Percentiles rank a stretch among this genome's conserved stretches.
Conservation (phyloP, 2,797 vertebrate genomes). For the Poeciliopsis gracilis region DNA sequence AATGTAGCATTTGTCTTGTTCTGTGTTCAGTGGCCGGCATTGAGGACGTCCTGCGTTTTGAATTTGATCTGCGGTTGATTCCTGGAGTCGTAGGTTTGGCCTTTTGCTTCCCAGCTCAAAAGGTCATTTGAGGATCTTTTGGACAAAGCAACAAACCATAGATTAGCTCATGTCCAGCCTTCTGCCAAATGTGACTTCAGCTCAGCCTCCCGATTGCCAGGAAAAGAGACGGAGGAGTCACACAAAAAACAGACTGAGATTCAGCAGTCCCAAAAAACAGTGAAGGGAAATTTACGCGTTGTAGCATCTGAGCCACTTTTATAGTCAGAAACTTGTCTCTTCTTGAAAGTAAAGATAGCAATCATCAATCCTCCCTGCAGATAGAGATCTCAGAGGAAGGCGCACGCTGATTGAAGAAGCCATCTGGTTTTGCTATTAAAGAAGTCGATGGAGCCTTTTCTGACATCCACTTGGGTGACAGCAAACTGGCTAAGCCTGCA, state of each 20-base stretch:
- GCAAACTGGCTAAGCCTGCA: neutral
- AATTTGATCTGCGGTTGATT: neutral
- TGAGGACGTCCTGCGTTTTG: neutral
- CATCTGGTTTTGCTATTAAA: neutral
- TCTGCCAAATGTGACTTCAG: conserved; percentile 16
- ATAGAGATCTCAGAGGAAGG: neutral
- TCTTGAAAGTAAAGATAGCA: neutral
- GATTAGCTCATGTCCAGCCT: neutral
- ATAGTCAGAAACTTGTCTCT: neutral
- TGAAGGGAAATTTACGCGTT: neutral
- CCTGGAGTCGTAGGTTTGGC: neutral
- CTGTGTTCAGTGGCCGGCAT: neutral
- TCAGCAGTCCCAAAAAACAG: neutral
- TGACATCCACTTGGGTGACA: neutral
- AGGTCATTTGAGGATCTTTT: neutral
- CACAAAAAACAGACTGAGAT: neutral
- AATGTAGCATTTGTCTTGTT: neutral
- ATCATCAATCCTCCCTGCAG: neutral
- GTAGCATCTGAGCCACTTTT: neutral
- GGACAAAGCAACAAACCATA: neutral
- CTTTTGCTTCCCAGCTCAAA: neutral
- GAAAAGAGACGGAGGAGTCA: neutral
- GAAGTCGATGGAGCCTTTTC: neutral
- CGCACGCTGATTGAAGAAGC: neutral
- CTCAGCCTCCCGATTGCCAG: neutral